A percentile compares a stretch with the other conserved stretches of the same genome.
These are phyloP conservation scores for Cydia strobilella DNA, from an alignment of 1,140 invertebrate species.

Conservation along the genomic window DNA sequence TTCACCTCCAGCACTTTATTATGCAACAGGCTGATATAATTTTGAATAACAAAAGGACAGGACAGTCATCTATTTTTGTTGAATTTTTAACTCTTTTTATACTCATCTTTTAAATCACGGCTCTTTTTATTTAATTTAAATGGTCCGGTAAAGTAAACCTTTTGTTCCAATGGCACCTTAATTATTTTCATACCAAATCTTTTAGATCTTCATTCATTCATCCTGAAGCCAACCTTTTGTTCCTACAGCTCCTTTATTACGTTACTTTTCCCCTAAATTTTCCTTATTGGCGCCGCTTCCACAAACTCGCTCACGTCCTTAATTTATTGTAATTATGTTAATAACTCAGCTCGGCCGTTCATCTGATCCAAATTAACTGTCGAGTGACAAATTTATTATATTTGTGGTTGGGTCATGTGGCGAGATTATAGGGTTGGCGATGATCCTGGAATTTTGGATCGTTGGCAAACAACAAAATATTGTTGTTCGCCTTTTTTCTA, in stretches of 20 bases:
- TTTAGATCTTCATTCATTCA: not conserved
- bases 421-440: conserved; percentile 50
- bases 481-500: not conserved
- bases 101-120: not conserved
- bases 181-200: not conserved
- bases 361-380: conserved; percentile 56
- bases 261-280: conserved; percentile 5
- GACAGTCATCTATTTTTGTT: not conserved
- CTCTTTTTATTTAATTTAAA: not conserved
- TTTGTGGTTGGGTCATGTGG: conserved; percentile 43
- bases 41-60: not conserved
- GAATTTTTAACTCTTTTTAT: not conserved
- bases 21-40: conserved; percentile 10
- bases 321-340: conserved; percentile 54
- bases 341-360: conserved; percentile 49
- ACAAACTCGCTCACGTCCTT: conserved; percentile 21
- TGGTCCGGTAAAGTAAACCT: not conserved
- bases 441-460: not conserved
- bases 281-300: conserved; percentile 7
- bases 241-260: not conserved
- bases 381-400: conserved; percentile 65
- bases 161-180: not conserved
- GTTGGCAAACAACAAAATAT: conserved; percentile 6
- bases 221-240: conserved; percentile 1
- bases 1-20: not conserved